Conservation (phyloP, 2,113 vertebrate genomes). For the Gavialis gangeticus region DNA sequence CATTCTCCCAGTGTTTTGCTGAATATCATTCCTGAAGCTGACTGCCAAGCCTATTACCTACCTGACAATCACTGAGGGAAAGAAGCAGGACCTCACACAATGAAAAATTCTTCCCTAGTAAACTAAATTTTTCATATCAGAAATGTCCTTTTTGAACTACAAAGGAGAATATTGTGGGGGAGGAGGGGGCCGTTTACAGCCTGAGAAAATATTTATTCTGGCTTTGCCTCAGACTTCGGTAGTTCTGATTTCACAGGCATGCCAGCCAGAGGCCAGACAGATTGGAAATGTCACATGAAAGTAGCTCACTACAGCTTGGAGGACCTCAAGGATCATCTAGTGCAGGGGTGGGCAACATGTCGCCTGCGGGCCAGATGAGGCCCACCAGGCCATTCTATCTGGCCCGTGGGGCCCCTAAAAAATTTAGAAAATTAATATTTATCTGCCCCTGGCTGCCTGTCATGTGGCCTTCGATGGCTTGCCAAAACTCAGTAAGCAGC, state of each 20-base stretch:
- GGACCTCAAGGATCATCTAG: neutral
- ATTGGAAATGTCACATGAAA: neutral
- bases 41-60: conserved; percentile 40
- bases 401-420: no score
- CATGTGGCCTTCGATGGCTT: no score
- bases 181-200: neutral
- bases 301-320: neutral
- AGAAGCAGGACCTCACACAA: conserved; percentile 46
- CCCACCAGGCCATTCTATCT: no score
- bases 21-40: neutral
- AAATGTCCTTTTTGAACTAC: neutral
- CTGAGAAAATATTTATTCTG: conserved; percentile 29
- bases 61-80: conserved; percentile 21
- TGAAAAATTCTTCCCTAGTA: neutral
- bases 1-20: neutral
- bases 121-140: neutral
- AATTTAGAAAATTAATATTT: no score
- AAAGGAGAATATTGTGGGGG: neutral
- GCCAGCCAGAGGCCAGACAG: neutral
- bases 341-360: no score
- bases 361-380: no score
- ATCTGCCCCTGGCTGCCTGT: no score
- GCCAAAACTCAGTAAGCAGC: no score
- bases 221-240: conserved; percentile 16
- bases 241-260: neutral